Conservation (phyloP, 2,113 vertebrate species). For the Aptenodytes patagonicus region DNA sequence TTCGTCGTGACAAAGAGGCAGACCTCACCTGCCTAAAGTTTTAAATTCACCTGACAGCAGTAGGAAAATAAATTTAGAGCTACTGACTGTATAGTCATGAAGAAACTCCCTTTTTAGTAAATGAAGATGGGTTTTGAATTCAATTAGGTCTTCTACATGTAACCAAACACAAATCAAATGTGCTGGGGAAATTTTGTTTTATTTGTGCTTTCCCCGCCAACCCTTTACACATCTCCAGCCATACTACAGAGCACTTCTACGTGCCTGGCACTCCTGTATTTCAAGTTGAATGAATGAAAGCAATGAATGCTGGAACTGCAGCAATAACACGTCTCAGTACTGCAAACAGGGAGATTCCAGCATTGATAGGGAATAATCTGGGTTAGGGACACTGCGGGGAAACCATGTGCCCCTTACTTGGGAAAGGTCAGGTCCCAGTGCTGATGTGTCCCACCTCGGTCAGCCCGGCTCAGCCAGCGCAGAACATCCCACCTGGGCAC, state of each 20-base stretch:
- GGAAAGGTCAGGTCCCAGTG: background rate
- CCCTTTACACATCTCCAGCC: background rate
- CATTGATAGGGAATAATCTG: background rate
- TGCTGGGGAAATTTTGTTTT: background rate
- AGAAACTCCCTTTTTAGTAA: background rate
- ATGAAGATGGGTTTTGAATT: background rate
- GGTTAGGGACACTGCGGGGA: background rate
- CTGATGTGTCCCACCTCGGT: rapidly evolving
- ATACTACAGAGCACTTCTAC: background rate
- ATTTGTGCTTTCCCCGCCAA: background rate
- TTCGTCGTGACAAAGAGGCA: background rate
- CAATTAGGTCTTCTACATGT: background rate
- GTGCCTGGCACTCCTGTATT: background rate
- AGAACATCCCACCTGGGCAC: background rate
- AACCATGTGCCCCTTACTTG: background rate
- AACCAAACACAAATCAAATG: background rate
- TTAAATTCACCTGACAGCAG: background rate
- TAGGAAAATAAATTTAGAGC: background rate
- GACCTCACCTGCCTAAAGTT: background rate
- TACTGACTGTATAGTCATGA: background rate
- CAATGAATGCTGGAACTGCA: background rate
- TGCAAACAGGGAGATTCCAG: background rate
- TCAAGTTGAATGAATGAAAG: background rate
- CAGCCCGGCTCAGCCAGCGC: rapidly evolving
- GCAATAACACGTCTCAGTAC: background rate